Evolutionary conservation across 2,113 vertebrate species (phyloP).

Genomic region (Bubalus kerabau): DNA sequence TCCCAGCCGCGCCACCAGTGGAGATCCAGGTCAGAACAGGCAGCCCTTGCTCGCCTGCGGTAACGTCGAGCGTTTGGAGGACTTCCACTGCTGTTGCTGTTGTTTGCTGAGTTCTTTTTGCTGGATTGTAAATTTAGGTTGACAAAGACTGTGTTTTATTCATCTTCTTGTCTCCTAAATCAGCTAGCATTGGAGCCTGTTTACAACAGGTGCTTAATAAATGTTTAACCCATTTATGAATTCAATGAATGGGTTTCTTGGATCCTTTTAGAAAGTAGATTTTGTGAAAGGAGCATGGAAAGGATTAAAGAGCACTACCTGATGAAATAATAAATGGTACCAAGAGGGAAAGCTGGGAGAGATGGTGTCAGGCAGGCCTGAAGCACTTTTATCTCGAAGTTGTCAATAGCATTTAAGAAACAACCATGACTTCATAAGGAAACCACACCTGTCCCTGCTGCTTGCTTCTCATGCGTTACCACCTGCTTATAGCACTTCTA

Average conservation of each 20-base stretch:
- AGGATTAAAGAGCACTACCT: not conserved
- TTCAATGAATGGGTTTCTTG: not conserved
- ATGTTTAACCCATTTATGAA: not conserved
- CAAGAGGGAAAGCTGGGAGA: too few relatives aligned
- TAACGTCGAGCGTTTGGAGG: fast-evolving
- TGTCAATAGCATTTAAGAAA: not conserved
- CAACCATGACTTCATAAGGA: fast-evolving
- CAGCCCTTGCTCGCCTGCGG: too few relatives aligned
- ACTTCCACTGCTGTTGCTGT: not conserved
- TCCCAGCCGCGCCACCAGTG: fast-evolving
- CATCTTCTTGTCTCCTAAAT: not conserved
- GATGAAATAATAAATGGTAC: not conserved
- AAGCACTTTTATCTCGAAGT: not conserved
- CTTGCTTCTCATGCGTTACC: not conserved
- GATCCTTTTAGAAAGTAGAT: not conserved
- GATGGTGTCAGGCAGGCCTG: fast-evolving
- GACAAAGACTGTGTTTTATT: not conserved
- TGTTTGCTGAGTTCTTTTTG: not conserved
- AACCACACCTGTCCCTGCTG: not conserved
- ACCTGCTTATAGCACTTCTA: not conserved
- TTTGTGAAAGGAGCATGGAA: not conserved
- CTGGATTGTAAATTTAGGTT: not conserved
- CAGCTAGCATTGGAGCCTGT: not conserved
- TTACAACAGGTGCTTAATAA: not conserved
- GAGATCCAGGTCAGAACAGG: too few relatives aligned